Conservation (phyloP, 2,113 vertebrate genomes). For the Excalfactoria chinensis region DNA sequence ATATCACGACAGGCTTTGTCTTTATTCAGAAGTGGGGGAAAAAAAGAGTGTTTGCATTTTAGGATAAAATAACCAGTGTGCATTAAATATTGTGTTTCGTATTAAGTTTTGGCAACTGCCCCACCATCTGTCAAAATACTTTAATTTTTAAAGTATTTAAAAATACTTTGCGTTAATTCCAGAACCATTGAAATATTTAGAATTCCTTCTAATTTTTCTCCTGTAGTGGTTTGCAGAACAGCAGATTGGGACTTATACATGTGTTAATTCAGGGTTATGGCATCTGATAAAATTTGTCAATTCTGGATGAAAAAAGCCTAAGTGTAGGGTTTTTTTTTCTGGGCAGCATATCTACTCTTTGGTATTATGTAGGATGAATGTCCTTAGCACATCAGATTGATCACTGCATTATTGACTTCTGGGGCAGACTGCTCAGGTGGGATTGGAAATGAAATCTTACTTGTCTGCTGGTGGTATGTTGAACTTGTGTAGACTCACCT, state of each 20-base stretch:
- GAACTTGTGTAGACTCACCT: accelerated
- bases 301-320: neutral
- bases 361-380: neutral
- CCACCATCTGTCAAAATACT: slow-evolving; percentile 8
- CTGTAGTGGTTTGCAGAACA: neutral
- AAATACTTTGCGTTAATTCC: neutral
- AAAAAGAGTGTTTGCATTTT: neutral
- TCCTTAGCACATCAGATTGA: neutral
- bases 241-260: neutral
- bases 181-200: neutral
- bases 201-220: neutral
- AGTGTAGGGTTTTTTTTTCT: neutral
- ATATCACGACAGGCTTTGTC: neutral
- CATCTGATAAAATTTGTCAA: neutral
- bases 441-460: neutral
- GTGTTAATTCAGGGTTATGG: neutral
- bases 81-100: neutral
- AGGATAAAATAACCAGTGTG: neutral
- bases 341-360: neutral
- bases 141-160: too few species aligned
- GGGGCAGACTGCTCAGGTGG: neutral
- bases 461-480: neutral
- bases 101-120: slow-evolving; percentile 14
- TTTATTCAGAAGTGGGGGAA: neutral
- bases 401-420: neutral